Percentiles rank a stretch among this genome's conserved stretches.
Evolutionary conservation across 2,797 vertebrate genomes (phyloP).

Genomic region (Eupleurogrammus muticus): DNA sequence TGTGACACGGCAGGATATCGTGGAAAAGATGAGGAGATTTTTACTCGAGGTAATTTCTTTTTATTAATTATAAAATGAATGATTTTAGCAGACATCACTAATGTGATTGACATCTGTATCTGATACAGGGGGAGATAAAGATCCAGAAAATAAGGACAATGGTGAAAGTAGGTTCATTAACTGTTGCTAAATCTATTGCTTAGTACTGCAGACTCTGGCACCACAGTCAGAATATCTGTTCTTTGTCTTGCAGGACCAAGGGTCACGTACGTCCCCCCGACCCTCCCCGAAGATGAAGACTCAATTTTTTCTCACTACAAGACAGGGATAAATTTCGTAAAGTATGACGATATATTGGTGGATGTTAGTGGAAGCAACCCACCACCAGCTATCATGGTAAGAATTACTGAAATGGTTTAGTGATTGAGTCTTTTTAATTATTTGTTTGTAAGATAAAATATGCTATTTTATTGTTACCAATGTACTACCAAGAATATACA

Average conservation of each 20-base stretch:
- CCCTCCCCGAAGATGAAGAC: constrained; percentile 89
- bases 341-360: constrained; percentile 92
- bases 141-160: constrained; percentile 27
- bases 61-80: neutral
- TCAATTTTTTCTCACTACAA: constrained; percentile 90
- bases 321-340: constrained; percentile 93
- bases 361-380: constrained; percentile 89
- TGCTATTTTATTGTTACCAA: no score
- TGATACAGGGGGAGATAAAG: constrained; percentile 45
- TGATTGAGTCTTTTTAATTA: no score
- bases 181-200: fast-evolving
- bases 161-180: constrained; percentile 57
- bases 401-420: constrained; percentile 37
- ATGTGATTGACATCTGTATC: neutral
- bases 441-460: neutral
- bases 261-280: constrained; percentile 91
- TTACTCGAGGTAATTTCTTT: constrained; percentile 58
- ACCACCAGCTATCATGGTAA: constrained; percentile 89
- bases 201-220: no score
- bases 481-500: no score
- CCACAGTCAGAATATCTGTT: neutral
- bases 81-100: neutral
- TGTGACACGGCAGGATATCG: constrained; percentile 77
- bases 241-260: constrained; percentile 80
- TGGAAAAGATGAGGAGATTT: constrained; percentile 82